Evolutionary conservation across 2,888 invertebrate species (phyloP).

Genomic region (Melolontha melolontha): DNA sequence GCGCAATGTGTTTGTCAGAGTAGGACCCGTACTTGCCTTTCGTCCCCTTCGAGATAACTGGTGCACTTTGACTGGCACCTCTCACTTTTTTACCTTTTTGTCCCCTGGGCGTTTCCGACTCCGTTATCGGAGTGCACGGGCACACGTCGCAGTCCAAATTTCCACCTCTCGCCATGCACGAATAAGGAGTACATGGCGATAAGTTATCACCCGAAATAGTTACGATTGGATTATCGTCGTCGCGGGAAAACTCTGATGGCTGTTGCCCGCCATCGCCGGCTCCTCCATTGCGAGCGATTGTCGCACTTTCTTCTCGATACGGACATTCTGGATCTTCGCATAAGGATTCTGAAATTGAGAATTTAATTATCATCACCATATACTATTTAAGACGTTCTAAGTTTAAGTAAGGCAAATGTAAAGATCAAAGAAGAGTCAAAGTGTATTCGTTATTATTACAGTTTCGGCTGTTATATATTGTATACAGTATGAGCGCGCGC

Average conservation of each 20-base stretch:
- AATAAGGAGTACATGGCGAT: slow-evolving; percentile 38
- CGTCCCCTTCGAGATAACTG: slow-evolving; percentile 15
- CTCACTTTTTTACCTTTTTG: slow-evolving; percentile 27
- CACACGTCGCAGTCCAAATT: slow-evolving; percentile 39
- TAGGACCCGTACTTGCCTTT: neutral
- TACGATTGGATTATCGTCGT: slow-evolving; percentile 16
- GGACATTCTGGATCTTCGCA: slow-evolving; percentile 52
- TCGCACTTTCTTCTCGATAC: slow-evolving; percentile 14
- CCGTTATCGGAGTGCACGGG: neutral
- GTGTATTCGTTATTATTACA: too few species aligned
- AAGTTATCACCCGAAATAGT: slow-evolving; percentile 15
- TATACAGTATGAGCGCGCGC: too few species aligned
- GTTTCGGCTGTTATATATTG: too few species aligned
- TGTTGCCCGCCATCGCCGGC: neutral
- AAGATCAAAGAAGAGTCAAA: too few species aligned
- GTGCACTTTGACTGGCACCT: slow-evolving; percentile 31
- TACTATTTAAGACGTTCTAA: too few species aligned
- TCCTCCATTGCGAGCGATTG: neutral
- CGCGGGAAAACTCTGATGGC: neutral
- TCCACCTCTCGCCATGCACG: slow-evolving; percentile 44
- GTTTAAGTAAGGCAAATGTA: too few species aligned
- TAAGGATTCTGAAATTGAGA: slow-evolving; percentile 10
- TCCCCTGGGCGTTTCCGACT: neutral
- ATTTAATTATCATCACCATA: too few species aligned
- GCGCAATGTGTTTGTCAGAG: slow-evolving; percentile 5